These are phyloP conservation scores for Eudasyphora cyanicolor DNA, from an alignment of 2,888 invertebrate genomes.

Conservation along the genomic window DNA sequence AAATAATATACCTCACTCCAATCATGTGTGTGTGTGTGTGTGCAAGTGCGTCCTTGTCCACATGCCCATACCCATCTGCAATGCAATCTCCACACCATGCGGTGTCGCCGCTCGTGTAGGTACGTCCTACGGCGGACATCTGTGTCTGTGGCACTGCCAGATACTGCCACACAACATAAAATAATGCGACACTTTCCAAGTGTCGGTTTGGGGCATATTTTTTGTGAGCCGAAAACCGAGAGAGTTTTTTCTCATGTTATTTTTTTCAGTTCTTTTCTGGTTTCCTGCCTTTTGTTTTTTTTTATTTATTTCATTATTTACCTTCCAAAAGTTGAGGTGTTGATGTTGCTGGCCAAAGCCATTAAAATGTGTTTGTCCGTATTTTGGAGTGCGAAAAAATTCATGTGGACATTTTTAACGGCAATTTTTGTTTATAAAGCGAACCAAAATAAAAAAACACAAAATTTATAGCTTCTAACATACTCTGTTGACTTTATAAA, in stretches of 20 bases:
- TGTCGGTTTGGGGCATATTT: slow-evolving; percentile 33
- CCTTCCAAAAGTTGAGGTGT: slow-evolving; percentile 38
- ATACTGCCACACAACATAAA: not conserved
- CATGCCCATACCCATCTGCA: not conserved
- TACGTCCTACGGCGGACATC: not conserved
- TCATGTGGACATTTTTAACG: slow-evolving; percentile 7
- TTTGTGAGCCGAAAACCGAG: not conserved
- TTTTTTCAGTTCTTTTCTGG: not conserved
- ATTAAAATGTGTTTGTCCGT: slow-evolving; percentile 46
- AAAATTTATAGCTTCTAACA: slow-evolving; percentile 40
- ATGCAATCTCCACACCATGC: not conserved
- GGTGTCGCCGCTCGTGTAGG: not conserved
- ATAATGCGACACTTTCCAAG: slow-evolving; percentile 53
- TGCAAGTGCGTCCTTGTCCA: not conserved
- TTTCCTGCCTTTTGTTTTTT: not conserved
- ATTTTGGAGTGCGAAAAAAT: not conserved
- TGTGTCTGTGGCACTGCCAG: not conserved
- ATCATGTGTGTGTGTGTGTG: not conserved
- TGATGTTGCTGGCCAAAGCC: slow-evolving; percentile 51
- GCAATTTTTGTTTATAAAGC: slow-evolving; percentile 8
- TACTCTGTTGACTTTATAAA: slow-evolving; percentile 42
- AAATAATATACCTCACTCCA: not conserved
- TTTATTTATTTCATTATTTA: slow-evolving; percentile 40
- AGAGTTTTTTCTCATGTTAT: not conserved
- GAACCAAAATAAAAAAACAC: not conserved